Conservation (phyloP, 1,140 invertebrate genomes). For the Daktulosphaira vitifoliae region DNA sequence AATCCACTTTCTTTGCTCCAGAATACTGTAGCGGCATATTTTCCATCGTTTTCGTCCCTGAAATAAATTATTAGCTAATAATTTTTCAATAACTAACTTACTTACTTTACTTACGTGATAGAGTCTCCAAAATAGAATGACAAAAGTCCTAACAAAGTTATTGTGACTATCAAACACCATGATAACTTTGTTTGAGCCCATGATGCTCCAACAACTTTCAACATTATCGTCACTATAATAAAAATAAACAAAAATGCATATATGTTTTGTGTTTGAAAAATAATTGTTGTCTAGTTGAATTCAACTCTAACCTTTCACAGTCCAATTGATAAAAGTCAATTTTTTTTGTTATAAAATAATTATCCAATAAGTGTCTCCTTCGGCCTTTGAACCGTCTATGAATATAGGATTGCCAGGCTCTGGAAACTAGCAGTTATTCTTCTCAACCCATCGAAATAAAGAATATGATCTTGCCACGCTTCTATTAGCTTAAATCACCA, state of each 20-base stretch:
- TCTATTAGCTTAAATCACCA: slow-evolving; percentile 15
- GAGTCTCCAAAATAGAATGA: slow-evolving; percentile 58
- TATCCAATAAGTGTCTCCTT: slow-evolving; percentile 26
- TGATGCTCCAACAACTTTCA: slow-evolving; percentile 68
- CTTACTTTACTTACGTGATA: slow-evolving; percentile 48
- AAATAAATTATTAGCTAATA: no score
- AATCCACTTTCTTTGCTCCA: slow-evolving; percentile 54
- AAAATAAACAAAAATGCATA: background rate
- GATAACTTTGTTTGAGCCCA: slow-evolving; percentile 65
- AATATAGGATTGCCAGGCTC: slow-evolving; percentile 21
- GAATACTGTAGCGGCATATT: slow-evolving; percentile 59
- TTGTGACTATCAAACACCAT: slow-evolving; percentile 57
- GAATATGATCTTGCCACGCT: background rate
- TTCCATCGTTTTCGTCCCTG: slow-evolving; percentile 61
- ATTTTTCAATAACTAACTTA: slow-evolving; percentile 18
- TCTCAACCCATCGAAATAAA: slow-evolving; percentile 31
- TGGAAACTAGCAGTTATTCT: slow-evolving; percentile 23
- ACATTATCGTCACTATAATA: slow-evolving; percentile 48
- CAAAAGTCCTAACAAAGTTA: slow-evolving; percentile 56
- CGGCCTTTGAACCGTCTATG: slow-evolving; percentile 28
- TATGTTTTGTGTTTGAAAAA: slow-evolving; percentile 9
- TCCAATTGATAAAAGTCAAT: slow-evolving; percentile 6
- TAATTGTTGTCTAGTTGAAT: slow-evolving; percentile 5
- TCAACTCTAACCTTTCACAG: slow-evolving; percentile 8
- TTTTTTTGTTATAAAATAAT: background rate